Base-by-base conservation (phyloP, 2,113 vertebrate species). In the Coregonus clupeaformis region DNA sequence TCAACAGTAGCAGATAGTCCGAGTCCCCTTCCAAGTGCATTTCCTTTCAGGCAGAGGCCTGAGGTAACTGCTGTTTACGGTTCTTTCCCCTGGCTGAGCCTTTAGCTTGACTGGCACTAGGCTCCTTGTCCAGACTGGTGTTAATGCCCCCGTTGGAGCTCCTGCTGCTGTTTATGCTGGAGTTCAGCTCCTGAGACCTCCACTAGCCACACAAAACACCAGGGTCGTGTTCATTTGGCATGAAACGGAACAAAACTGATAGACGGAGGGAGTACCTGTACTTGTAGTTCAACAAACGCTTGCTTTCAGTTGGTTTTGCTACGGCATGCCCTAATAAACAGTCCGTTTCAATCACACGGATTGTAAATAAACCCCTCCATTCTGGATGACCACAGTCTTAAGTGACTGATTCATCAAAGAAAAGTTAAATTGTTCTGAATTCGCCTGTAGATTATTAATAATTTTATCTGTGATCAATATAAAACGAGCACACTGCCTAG, bases 181-280 rank as follows among this genome's bases (percentile, higher is more conserved):
- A 27, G 60, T 73, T 64, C 18, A 74, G 27, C 45, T 74, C 64
- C 72, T 55, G 72, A 27, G 62, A 74, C 42, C 16, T 52, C 63
- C 47, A 45, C 62, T 49, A 36, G 22, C 72, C 62, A 66, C 64
- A 72, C 30, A 72, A 57, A 9, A 30, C 7, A 36, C 27, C 55
- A 42, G n/a, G 59, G 22, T n/a, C 6, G 22, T 18, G 59, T 22
- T 24, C 59, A 20, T 55, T 55, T 9, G 9, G 7, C 36, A 42
- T 42, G 36, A 42, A 42, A 42, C 9, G 36, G 36, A 42, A 42
- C 36, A 42, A 11, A 12, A 42, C 36, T 9, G 2, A 36, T 9
- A 36, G 9, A 36, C 7, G 7, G 7, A 2, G 27, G 6, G 7
- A 9, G 36, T 36, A 42, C 7, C 36, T 42, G 9, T 2, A 42